Base-by-base conservation (phyloP, 53 echinoderm and acorn worm species). In the Crossaster papposus region DNA sequence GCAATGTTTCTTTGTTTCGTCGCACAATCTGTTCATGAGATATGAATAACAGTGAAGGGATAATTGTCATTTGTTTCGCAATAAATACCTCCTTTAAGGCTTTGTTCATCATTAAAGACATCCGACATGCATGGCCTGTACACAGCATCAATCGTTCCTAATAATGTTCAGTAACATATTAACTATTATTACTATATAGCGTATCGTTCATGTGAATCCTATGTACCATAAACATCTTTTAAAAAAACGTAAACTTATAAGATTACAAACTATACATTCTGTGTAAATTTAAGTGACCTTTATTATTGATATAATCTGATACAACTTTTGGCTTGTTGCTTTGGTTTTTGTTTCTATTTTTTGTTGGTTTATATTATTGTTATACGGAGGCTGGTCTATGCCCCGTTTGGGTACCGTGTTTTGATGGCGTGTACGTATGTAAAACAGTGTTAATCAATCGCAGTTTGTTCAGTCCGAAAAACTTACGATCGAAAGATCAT, bases 201-300 rank as follows among this genome's bases (percentile, higher is more conserved):
- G 32, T 75, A 77, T 87, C 76, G 87, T 87, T 87, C 87, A 87
- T 76, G 75, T 77, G 63, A 24, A 87, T 77, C 77, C 72, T 87
- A 76, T 87, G 87, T 87, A 87, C 87, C 76, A 76, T 87, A 87
- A 73, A 71, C 22, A 84, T 32, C 15, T 85, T 54, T 58, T n/a
- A n/a, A n/a, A n/a, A n/a, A 44, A 75, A 75, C 76, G 76, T 87
- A 63, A 87, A 87, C 87, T n/a, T 87, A 87, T 77, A 63, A 87
- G 76, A 36, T 85, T 71, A 71, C 28, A 77, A 77, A 87, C 28
- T 85, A 85, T 85, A 87, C 62, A 62, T 36, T 87, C 87, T 87
- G 77, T 84, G 72, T 87, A 87, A 55, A 77, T 87, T 87, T 87
- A 87, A 87, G 87, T 87, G 87, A 87, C 87, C 87, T 87, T 87